Base-by-base conservation (phyloP, 2,888 invertebrate genomes). In the Ochropleura leucogaster region DNA sequence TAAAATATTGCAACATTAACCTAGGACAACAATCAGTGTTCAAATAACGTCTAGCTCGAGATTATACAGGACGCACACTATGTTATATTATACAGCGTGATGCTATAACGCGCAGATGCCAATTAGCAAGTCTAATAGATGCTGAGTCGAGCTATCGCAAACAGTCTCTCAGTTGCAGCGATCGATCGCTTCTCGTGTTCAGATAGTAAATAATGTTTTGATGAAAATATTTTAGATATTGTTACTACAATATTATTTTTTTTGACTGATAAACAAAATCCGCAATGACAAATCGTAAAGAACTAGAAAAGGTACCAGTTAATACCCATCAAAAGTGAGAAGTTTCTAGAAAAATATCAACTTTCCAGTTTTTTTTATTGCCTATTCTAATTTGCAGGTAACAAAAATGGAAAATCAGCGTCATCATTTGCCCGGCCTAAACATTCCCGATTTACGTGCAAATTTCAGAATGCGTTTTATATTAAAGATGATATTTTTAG, bases 81-180 rank as follows among this genome's bases (percentile, higher is more conserved):
- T 51, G 10, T 42, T 57, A 40, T 49, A 77, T 63, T 69, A 49
- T 55, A 69, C 77, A 72, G 70, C 30, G 3, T 62, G 55, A 49
- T 55, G 44, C 77, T 46, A 57, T 55, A 78, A 78, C 67, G 74
- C 44, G 71, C 75, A 80, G 79, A 78, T 68, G 80, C 82, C 85
- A 86, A 91, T 91, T 91, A 90, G 89, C 87, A 88, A 90, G 85
- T 88, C 86, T 84, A 88, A 88, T 85, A 82, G 77, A 78, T 68
- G 84, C 84, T 86, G 85, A 88, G 84, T 82, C 83, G 83, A 80
- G 72, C 79, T 74, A 65, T 74, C 73, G 74, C 77, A 59, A 69
- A 55, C 80, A 62, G 67, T 68, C 4, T 53, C 70, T 51, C 49
- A 69, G 57, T 49, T 64, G 77, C 65, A 72, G 3, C 49, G 49